phyloP scores from a whole-genome alignment of 2,113 vertebrate species.

The Malurus alboscapulatus region DNA sequence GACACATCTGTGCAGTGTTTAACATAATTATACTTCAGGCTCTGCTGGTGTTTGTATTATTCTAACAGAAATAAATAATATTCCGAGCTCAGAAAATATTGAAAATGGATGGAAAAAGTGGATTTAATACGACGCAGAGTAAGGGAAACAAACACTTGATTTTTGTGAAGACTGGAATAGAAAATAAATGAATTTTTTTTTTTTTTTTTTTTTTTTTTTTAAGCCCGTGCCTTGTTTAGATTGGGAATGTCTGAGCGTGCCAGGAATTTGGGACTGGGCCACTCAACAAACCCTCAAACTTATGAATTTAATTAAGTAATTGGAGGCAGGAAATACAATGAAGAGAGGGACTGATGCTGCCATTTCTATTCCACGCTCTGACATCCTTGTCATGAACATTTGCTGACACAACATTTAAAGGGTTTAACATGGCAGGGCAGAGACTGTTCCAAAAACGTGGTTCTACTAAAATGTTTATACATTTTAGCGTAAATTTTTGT shows the following conservation, averaged over 20 bases:
- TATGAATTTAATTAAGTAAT: neutral
- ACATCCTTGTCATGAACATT: neutral
- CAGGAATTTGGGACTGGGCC: neutral
- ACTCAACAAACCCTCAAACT: neutral
- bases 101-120: neutral
- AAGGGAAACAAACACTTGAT: neutral
- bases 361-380: neutral
- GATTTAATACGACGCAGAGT: neutral
- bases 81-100: neutral
- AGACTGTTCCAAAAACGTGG: neutral
- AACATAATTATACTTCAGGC: conserved; percentile 27
- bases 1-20: conserved; percentile 28
- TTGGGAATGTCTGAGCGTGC: neutral
- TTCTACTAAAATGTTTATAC: neutral
- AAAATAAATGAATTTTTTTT: neutral
- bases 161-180: neutral
- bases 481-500: neutral
- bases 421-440: neutral
- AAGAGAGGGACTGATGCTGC: neutral
- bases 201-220: neutral
- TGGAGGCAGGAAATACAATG: neutral
- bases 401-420: neutral
- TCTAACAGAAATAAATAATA: conserved; percentile 19
- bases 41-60: neutral
- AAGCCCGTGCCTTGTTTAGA: neutral